Percentiles rank a stretch among this genome's conserved stretches.
These are phyloP conservation scores for Drosophila equinoxialis DNA, from an alignment of 1,140 invertebrate genomes.

Conservation along the genomic window DNA sequence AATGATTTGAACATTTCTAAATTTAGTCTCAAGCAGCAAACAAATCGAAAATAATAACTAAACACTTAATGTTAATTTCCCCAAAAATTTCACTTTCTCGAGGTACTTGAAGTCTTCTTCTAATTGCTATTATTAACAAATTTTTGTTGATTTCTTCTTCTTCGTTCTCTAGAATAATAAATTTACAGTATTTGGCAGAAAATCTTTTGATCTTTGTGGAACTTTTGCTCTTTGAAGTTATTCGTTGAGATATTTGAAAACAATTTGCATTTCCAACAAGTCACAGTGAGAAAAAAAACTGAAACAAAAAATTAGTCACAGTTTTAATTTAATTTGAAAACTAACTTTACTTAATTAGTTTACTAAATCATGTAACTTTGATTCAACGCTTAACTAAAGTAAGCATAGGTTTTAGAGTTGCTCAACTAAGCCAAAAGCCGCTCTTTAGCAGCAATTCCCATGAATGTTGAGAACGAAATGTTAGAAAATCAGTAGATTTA, in stretches of 20 bases:
- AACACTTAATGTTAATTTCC: not conserved
- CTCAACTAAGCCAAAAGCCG: no score
- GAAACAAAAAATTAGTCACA: not conserved
- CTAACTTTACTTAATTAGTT: no score
- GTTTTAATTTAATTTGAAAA: not conserved
- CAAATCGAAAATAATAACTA: not conserved
- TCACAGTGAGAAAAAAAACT: constrained; percentile 1
- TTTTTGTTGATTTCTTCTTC: not conserved
- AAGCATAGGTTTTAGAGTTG: no score
- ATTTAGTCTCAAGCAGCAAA: not conserved
- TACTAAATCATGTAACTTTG: no score
- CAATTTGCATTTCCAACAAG: constrained; percentile 3
- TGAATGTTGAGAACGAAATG: not conserved
- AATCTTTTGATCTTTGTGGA: constrained; percentile 7
- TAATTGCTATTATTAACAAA: constrained; percentile 4
- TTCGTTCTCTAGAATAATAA: constrained; percentile 12
- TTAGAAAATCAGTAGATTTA: not conserved
- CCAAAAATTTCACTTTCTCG: constrained; percentile 9
- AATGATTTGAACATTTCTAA: not conserved
- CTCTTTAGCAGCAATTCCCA: not conserved
- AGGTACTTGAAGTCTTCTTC: not conserved
- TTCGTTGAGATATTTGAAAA: not conserved
- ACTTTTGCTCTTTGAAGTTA: constrained; percentile 5
- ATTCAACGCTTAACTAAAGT: no score
- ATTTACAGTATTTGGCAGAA: constrained; percentile 3